These are phyloP conservation scores for Eciton burchellii DNA, from an alignment of 1,140 invertebrate species.

Conservation along the genomic window DNA sequence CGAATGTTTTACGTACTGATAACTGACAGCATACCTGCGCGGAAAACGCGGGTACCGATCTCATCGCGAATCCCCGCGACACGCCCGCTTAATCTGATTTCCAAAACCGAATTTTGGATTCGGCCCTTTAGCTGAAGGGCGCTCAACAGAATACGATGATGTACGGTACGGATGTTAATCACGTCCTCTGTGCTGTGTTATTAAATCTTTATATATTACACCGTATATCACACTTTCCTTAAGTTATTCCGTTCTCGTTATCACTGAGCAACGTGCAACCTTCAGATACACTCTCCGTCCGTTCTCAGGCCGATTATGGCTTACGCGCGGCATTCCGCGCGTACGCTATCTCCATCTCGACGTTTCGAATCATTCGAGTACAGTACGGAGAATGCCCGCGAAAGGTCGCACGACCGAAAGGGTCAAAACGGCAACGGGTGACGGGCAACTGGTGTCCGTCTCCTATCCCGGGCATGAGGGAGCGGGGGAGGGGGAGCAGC, in stretches of 20 bases:
- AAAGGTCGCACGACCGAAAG: background rate
- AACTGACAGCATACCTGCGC: slow-evolving; percentile 72
- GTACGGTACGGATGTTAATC: slow-evolving; percentile 1
- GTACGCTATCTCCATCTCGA: background rate
- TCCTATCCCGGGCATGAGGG: too few relatives aligned
- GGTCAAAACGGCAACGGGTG: background rate
- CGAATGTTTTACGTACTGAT: slow-evolving; percentile 79
- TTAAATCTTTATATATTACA: slow-evolving; percentile 45
- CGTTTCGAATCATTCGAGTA: background rate
- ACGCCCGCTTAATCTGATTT: slow-evolving; percentile 16
- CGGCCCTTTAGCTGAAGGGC: slow-evolving; percentile 5
- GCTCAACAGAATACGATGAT: background rate
- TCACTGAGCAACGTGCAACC: background rate
- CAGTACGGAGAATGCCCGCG: background rate
- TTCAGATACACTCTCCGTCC: background rate
- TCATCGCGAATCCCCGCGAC: background rate
- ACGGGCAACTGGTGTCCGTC: too few relatives aligned
- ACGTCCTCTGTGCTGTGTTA: background rate
- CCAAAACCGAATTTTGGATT: slow-evolving; percentile 2
- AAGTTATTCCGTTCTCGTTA: slow-evolving; percentile 32
- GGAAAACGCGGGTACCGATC: slow-evolving; percentile 62
- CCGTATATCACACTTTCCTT: slow-evolving; percentile 18
- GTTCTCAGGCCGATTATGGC: background rate
- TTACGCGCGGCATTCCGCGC: background rate
- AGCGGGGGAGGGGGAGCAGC: too few relatives aligned